Conservation (phyloP, 2,888 invertebrate genomes). For the Chaetogeoica ovagalla region DNA sequence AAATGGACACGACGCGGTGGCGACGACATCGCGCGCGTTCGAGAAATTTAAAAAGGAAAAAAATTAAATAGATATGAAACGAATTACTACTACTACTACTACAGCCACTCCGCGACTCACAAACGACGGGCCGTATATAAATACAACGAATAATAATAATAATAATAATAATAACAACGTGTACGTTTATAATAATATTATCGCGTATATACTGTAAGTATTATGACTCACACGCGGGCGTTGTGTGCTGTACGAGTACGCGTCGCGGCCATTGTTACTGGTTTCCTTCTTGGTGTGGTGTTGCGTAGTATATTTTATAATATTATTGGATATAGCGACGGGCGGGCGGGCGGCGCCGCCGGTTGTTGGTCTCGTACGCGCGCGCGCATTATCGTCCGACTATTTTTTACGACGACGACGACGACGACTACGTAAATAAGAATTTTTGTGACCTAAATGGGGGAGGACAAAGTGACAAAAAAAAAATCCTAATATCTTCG, state of each 20-base stretch:
- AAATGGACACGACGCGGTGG: no score
- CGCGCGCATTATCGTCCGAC: no score
- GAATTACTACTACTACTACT: no score
- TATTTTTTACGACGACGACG: no score
- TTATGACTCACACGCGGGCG: constrained; percentile 8
- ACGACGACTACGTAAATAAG: no score
- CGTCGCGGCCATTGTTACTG: not conserved
- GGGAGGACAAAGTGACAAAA: no score
- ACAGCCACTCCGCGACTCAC: constrained; percentile 6
- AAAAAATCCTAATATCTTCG: no score
- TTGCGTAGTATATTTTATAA: not conserved
- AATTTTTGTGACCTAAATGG: no score
- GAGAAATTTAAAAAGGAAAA: constrained; percentile 1
- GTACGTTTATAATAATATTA: no score
- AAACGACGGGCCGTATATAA: constrained; percentile 15
- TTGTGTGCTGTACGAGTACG: not conserved
- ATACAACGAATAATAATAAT: not conserved
- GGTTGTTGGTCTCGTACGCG: no score
- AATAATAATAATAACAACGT: not conserved
- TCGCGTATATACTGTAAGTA: not conserved
- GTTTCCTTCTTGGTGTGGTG: not conserved
- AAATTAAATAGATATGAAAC: not conserved
- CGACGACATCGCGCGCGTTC: constrained; percentile 18
- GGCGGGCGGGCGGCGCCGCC: no score
- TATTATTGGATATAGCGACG: not conserved